These are phyloP conservation scores for Drosophila biarmipes DNA, from an alignment of 1,140 invertebrate species.

Conservation along the genomic window DNA sequence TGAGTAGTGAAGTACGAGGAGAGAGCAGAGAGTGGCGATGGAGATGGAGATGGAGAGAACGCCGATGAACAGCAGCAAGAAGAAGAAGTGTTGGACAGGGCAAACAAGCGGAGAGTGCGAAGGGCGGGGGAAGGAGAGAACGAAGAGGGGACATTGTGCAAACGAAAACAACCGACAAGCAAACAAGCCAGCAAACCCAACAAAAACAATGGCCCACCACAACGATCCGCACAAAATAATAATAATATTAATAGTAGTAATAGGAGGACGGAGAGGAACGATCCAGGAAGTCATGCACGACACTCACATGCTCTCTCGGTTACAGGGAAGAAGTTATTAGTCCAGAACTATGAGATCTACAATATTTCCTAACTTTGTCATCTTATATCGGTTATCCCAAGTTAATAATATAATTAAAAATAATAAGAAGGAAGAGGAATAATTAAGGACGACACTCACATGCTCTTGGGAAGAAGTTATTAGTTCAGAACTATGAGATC, in stretches of 20 bases:
- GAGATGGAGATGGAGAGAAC: slow-evolving; percentile 44
- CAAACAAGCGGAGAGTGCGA: slow-evolving; percentile 25
- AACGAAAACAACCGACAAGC: slow-evolving; percentile 36
- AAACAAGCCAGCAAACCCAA: slow-evolving; percentile 19
- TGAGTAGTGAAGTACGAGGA: slow-evolving; percentile 8
- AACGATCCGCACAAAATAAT: slow-evolving; percentile 7
- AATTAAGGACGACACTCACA: not conserved
- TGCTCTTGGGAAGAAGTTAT: not conserved
- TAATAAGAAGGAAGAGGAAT: slow-evolving; percentile 2
- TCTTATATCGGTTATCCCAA: no score
- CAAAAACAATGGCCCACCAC: slow-evolving; percentile 38
- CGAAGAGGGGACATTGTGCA: slow-evolving; percentile 25
- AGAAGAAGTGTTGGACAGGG: slow-evolving; percentile 24
- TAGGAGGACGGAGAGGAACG: not conserved
- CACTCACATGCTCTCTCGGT: not conserved
- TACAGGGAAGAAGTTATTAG: not conserved
- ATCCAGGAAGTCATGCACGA: not conserved
- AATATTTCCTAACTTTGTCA: no score
- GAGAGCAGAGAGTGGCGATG: no score
- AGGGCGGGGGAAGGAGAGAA: slow-evolving; percentile 11
- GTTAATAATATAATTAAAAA: slow-evolving; percentile 18
- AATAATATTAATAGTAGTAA: slow-evolving; percentile 21
- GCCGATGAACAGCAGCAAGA: slow-evolving; percentile 13
- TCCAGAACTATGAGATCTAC: not conserved
- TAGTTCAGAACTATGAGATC: not conserved